These are phyloP conservation scores for Festucalex cinctus DNA, from an alignment of 2,113 vertebrate species.

Conservation along the genomic window DNA sequence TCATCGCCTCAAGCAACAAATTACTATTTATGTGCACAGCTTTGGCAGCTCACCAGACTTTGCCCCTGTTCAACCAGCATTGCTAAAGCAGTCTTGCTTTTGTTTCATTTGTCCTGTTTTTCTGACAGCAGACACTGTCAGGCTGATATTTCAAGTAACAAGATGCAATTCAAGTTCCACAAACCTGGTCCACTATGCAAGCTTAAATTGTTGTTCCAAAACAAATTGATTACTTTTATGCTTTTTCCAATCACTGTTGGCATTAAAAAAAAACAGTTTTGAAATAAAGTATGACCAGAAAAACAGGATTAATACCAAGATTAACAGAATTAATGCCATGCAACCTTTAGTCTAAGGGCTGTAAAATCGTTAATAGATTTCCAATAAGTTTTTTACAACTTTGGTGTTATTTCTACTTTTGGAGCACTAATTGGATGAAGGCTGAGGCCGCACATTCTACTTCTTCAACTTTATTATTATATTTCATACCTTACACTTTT, in stretches of 20 bases:
- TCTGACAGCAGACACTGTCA: constrained; percentile 15
- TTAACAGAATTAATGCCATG: constrained; percentile 51
- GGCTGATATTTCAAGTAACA: constrained; percentile 2
- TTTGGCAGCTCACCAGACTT: constrained; percentile 61
- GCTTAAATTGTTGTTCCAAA: neutral
- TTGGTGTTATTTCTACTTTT: constrained; percentile 41
- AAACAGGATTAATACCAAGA: constrained; percentile 45
- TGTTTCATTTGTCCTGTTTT: constrained; percentile 33
- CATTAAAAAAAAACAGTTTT: constrained; percentile 35
- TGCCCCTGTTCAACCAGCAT: constrained; percentile 46
- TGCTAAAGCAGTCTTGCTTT: constrained; percentile 27
- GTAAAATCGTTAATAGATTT: constrained; percentile 63
- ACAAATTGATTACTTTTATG: constrained; percentile 28
- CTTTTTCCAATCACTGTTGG: constrained; percentile 47
- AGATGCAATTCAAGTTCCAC: neutral
- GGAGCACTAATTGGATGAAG: constrained; percentile 28
- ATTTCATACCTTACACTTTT: no score
- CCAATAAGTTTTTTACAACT: constrained; percentile 52
- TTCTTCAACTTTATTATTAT: no score
- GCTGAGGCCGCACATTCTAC: no score
- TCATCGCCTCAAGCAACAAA: constrained; percentile 59
- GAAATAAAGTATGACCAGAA: constrained; percentile 54
- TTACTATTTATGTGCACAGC: constrained; percentile 75
- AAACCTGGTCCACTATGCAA: constrained; percentile 12
- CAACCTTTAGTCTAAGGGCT: constrained; percentile 45